Evolutionary conservation across 2,113 vertebrate species (phyloP).

Genomic region (Nycticryphes semicollaris): DNA sequence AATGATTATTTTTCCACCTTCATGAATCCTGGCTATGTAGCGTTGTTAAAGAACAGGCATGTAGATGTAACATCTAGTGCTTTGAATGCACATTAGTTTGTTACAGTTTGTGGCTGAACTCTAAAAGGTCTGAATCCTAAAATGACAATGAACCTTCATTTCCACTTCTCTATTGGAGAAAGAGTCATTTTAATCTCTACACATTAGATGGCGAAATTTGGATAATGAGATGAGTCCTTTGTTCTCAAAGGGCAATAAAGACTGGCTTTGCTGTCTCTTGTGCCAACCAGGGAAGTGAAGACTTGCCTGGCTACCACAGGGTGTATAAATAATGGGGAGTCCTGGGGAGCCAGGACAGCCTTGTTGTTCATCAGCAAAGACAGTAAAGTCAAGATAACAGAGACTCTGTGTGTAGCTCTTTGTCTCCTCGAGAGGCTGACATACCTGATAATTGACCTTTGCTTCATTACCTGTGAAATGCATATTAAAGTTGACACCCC

Average conservation of each 20-base stretch:
- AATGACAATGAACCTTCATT: neutral
- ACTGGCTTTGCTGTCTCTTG: neutral
- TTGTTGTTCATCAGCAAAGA: no score
- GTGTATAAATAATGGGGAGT: neutral
- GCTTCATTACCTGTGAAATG: no score
- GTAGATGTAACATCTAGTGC: neutral
- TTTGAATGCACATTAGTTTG: neutral
- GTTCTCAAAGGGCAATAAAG: neutral
- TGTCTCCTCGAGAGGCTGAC: no score
- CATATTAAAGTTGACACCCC: no score
- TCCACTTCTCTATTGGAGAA: neutral
- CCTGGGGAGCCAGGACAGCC: no score
- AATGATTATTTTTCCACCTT: neutral
- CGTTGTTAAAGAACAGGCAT: fast-evolving
- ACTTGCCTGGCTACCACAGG: neutral
- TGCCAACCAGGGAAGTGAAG: neutral
- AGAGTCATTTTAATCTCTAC: neutral
- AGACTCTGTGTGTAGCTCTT: no score
- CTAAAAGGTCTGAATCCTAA: neutral
- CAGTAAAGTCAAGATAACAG: neutral
- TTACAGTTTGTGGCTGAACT: fast-evolving
- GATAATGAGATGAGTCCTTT: neutral
- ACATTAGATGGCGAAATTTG: neutral
- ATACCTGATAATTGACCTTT: no score
- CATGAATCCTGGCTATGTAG: neutral